phyloP scores from a whole-genome alignment of 2,888 invertebrate genomes.

The Lobophora halterata region DNA sequence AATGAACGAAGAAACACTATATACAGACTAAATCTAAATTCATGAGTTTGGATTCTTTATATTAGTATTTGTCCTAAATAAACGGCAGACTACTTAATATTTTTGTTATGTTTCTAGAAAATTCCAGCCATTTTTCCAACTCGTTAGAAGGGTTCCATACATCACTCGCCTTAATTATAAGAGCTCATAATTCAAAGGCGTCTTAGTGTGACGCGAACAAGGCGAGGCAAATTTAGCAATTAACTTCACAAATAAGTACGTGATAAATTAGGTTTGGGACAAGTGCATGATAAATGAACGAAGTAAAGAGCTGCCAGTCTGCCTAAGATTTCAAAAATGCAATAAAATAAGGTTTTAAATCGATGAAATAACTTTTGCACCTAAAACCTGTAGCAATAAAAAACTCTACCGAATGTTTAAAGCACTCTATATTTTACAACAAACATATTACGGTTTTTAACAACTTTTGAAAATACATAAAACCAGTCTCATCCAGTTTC shows the following conservation, averaged over 20 bases:
- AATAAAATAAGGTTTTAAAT: too few species aligned
- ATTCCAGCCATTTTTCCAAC: conserved; percentile 20
- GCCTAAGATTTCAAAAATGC: too few species aligned
- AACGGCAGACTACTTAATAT: too few species aligned
- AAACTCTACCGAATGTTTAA: conserved; percentile 14
- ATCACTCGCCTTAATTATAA: conserved; percentile 33
- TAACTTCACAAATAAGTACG: conserved; percentile 36
- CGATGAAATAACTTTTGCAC: too few species aligned
- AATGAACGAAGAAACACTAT: too few species aligned
- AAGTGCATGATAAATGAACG: conserved; percentile 32
- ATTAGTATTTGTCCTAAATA: too few species aligned
- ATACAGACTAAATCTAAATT: too few species aligned
- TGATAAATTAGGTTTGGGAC: conserved; percentile 28
- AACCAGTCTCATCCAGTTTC: conserved; percentile 26
- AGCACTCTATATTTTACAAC: conserved; percentile 17
- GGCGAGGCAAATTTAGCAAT: conserved; percentile 32
- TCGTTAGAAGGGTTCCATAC: conserved; percentile 26
- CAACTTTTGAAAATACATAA: conserved; percentile 26
- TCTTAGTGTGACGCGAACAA: conserved; percentile 27
- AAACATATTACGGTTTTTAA: conserved; percentile 21
- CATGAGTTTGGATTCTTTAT: too few species aligned
- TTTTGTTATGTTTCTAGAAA: conserved; percentile 4
- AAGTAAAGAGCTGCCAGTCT: conserved; percentile 27
- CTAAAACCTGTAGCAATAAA: conserved; percentile 8
- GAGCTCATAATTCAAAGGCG: conserved; percentile 29